These are phyloP conservation scores for Thereuonema tuberculata DNA, from an alignment of 1,140 invertebrate genomes.

Conservation along the genomic window DNA sequence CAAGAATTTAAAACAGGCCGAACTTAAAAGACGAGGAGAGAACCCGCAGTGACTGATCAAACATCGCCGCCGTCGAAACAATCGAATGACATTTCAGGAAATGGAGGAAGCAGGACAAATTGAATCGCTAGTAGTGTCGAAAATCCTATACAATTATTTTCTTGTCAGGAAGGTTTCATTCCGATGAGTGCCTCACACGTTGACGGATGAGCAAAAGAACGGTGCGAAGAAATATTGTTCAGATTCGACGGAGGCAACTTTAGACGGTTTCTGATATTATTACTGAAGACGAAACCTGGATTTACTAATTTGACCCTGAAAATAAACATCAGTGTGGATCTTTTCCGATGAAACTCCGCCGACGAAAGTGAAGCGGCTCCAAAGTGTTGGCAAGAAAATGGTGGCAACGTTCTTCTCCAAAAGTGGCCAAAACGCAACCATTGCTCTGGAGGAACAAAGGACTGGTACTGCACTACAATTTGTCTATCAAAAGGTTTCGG, in stretches of 20 bases:
- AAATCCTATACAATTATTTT: background rate
- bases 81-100: background rate
- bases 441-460: background rate
- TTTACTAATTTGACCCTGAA: background rate
- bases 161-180: background rate
- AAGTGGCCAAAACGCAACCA: background rate
- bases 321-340: background rate
- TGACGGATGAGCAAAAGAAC: background rate
- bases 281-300: background rate
- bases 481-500: no score
- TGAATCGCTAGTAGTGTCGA: background rate
- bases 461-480: background rate
- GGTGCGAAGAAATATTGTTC: background rate
- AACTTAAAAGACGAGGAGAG: no score
- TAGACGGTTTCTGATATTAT: background rate
- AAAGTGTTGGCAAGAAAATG: background rate
- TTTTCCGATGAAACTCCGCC: background rate
- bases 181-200: background rate
- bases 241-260: background rate
- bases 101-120: background rate
- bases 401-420: background rate
- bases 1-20: no score
- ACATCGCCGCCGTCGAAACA: background rate
- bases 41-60: no score
- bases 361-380: background rate